phyloP scores from a whole-genome alignment of 2,113 vertebrate genomes.

The Colinus virginianus region DNA sequence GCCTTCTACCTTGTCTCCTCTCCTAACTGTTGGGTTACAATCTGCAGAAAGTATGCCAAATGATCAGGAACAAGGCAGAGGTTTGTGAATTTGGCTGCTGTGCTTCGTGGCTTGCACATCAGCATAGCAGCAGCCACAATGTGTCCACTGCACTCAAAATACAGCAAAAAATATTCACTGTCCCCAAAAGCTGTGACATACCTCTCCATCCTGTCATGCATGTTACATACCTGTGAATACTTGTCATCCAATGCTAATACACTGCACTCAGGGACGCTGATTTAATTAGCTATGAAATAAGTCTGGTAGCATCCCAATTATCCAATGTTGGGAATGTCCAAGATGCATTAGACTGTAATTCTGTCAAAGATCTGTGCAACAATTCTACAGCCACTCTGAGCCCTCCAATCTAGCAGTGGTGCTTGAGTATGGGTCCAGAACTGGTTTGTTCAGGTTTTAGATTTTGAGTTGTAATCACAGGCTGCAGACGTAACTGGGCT shows the following conservation, averaged over 20 bases:
- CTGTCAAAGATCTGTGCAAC: background rate
- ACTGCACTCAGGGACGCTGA: background rate
- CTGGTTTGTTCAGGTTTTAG: background rate
- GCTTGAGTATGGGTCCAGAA: background rate
- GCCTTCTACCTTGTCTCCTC: background rate
- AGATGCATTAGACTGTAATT: background rate
- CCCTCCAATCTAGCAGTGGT: background rate
- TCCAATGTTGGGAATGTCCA: background rate
- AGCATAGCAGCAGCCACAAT: background rate
- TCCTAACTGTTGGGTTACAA: background rate
- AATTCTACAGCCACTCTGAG: background rate
- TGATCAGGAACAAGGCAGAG: background rate
- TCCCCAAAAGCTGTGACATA: background rate
- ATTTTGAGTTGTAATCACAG: background rate
- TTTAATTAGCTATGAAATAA: background rate
- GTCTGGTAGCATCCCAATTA: slow-evolving; percentile 12
- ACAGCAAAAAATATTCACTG: background rate
- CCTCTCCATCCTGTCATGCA: background rate
- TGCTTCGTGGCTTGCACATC: background rate
- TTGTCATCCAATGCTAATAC: background rate
- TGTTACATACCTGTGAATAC: background rate
- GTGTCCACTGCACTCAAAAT: background rate
- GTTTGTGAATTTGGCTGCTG: background rate
- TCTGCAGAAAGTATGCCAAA: background rate
- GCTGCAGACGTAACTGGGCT: background rate